A percentile compares a stretch with the other conserved stretches of the same genome.
These are phyloP conservation scores for Halcyon chelicuti DNA, from an alignment of 2,797 vertebrate species.

Conservation along the genomic window DNA sequence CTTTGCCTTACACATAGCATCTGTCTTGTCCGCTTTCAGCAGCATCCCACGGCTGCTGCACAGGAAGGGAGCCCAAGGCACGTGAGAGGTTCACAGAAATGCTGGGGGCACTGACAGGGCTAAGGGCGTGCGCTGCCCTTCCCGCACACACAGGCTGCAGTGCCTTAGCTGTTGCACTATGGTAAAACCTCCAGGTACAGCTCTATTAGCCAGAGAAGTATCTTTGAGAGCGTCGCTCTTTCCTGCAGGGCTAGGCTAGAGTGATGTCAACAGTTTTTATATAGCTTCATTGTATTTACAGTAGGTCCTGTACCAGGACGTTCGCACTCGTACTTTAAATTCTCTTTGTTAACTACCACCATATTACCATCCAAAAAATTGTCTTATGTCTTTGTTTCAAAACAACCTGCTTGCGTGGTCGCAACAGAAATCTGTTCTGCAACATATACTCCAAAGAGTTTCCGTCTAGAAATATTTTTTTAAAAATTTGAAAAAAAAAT, in stretches of 20 bases:
- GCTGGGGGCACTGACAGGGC: accelerated
- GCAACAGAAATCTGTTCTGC: background rate
- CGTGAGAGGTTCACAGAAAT: accelerated
- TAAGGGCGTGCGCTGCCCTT: accelerated
- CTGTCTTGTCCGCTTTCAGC: background rate
- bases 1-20: background rate
- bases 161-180: background rate
- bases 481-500: too few relatives aligned
- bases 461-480: background rate
- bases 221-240: background rate
- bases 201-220: background rate
- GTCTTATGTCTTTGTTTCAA: background rate
- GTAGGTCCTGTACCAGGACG: background rate
- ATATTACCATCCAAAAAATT: background rate
- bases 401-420: background rate
- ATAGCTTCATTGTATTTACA: background rate
- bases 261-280: background rate
- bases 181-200: background rate
- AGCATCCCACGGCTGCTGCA: background rate
- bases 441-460: background rate
- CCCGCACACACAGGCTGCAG: accelerated
- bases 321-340: background rate
- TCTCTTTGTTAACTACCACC: background rate
- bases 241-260: background rate
- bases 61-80: accelerated